Conservation (phyloP, 1,140 invertebrate species). For the Orchesella cincta region DNA sequence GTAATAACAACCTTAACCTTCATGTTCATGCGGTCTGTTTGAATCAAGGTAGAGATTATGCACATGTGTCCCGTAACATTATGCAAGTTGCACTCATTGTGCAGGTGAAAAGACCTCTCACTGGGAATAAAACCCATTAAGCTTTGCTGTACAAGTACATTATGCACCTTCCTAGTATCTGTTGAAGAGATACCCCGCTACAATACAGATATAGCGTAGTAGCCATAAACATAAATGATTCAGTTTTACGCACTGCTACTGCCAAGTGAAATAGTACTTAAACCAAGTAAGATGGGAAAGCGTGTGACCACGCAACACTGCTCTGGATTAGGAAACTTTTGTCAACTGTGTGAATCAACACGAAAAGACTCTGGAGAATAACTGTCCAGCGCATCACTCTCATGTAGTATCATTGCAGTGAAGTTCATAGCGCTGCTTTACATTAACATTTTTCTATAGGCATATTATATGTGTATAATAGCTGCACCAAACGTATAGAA, state of each 20-base stretch:
- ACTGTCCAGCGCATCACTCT: background rate
- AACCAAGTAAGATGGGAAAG: background rate
- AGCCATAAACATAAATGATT: constrained; percentile 20
- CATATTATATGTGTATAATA: background rate
- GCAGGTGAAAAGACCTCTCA: background rate
- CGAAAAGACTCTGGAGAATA: background rate
- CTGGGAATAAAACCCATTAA: constrained; percentile 24
- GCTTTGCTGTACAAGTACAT: background rate
- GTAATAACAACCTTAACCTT: background rate
- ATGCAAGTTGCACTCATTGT: background rate
- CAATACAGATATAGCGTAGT: no score
- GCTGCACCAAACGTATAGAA: background rate
- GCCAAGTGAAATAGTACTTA: background rate
- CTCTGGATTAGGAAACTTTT: background rate
- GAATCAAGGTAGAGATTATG: background rate
- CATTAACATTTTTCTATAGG: background rate
- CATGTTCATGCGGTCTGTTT: background rate
- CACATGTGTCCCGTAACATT: background rate
- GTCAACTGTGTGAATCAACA: constrained; percentile 7
- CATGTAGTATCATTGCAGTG: background rate
- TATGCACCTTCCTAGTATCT: background rate
- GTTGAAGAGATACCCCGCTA: no score
- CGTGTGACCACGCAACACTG: constrained; percentile 9
- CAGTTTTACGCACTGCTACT: background rate
- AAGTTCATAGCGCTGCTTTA: background rate